Base-by-base conservation (phyloP, 37 sponge, comb jelly and placozoan species). In the Petrosia ficiformis region DNA sequence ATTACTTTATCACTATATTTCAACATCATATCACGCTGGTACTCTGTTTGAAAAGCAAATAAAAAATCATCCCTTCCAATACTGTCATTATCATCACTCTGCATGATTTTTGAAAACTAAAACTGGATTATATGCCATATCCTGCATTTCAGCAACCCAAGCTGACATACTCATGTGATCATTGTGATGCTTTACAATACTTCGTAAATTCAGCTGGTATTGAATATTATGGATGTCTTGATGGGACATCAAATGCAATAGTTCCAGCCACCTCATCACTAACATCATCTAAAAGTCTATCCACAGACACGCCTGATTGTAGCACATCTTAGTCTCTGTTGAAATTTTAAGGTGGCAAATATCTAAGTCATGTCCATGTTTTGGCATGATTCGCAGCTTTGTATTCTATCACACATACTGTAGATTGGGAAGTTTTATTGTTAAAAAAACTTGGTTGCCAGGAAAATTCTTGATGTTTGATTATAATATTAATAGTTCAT, bases 11-110 rank as follows among this genome's bases (percentile, higher is more conserved):
- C 10, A 42, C 44, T 52, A 42, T 71, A 71, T 42, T 71, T 71
- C 2, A 71, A 3, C 72, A 42, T 42, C 72, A 71, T 71, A 52
- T 71, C 72, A 44, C 52, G 32, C n/a, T 71, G 72, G 6, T 44
- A 71, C 22, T 39, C 3, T 2, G 72, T 71, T 11, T 71, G 72
- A 42, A 41, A 6, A 42, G 52, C 34, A 71, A 71, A 14, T 11
- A 71, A 2, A 42, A 42, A 42, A 71, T 41, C 48, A 22, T 42
- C 28, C 5, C 5, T 26, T 26, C 28, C 63, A 8, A 61, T 6
- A 61, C 2, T 70, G 28, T 70, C 71, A 39, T 39, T 24, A 40
- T 70, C 43, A 38, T n/a, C 29, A 21, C 22, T 44, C 35, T 70
- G 28, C 25, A 26, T 61, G 63, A 61, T 61, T 61, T 61, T 70